Percentiles rank a stretch among this genome's conserved stretches.
Evolutionary conservation across 2,797 vertebrate genomes (phyloP).

Genomic region (Ispidina lecontei): DNA sequence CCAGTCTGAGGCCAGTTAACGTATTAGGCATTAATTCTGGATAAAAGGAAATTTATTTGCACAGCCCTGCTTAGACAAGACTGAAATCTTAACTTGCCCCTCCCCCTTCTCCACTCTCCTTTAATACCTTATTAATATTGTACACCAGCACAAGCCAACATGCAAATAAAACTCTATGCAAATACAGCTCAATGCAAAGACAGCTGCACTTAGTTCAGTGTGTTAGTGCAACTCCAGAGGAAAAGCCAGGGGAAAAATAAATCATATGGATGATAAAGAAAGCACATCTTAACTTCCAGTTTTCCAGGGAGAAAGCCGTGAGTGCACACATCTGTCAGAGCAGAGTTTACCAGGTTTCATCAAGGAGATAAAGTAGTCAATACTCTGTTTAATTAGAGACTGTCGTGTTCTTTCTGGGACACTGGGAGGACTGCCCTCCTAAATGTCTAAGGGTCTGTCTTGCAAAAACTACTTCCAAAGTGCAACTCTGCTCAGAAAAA

Average conservation of each 20-base stretch:
- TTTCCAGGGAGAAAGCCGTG: conserved; percentile 6
- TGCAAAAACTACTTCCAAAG: conserved; percentile 28
- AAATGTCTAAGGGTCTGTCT: neutral
- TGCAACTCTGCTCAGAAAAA: neutral
- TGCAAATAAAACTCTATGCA: conserved; percentile 57
- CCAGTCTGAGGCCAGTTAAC: neutral
- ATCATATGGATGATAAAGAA: conserved; percentile 26
- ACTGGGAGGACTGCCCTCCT: neutral
- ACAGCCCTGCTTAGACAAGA: conserved; percentile 39
- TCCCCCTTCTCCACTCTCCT: conserved; percentile 30
- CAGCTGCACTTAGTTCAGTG: conserved; percentile 35
- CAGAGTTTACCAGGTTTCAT: conserved; percentile 37
- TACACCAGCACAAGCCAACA: conserved; percentile 24
- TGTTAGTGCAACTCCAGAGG: neutral
- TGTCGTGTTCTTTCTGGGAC: neutral
- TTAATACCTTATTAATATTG: conserved; percentile 67
- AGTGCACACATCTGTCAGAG: neutral
- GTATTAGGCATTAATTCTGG: conserved; percentile 37
- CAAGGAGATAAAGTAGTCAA: conserved; percentile 47
- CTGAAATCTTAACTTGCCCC: conserved; percentile 13
- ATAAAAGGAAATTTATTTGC: conserved; percentile 58
- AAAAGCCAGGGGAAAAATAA: conserved; percentile 49
- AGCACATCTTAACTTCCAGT: conserved; percentile 8
- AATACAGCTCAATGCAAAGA: conserved; percentile 14
- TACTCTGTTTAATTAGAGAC: conserved; percentile 26